These are phyloP conservation scores for Habropoda laboriosa DNA, from an alignment of 1,140 invertebrate genomes.

Conservation along the genomic window DNA sequence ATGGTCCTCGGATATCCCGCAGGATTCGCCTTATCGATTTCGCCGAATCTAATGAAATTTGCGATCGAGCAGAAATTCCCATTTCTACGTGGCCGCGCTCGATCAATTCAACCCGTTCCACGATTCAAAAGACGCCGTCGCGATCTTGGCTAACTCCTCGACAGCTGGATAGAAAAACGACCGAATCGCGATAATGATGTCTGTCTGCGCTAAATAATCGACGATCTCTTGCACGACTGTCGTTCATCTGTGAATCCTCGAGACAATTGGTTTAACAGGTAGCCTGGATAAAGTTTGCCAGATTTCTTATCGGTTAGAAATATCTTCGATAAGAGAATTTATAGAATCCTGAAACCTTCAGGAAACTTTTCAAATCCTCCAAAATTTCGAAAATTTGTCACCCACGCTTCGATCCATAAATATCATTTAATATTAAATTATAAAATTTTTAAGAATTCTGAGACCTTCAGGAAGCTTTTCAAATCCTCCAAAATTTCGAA, in stretches of 20 bases:
- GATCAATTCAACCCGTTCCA: background rate
- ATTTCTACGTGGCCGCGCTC: slow-evolving; percentile 15
- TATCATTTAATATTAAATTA: too few relatives aligned
- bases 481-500: too few relatives aligned
- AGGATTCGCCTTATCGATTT: slow-evolving; percentile 52
- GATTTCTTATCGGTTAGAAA: too few relatives aligned
- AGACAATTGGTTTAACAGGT: background rate
- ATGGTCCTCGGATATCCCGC: slow-evolving; percentile 38
- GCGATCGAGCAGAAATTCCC: background rate
- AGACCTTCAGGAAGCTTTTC: too few relatives aligned
- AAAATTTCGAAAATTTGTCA: too few relatives aligned
- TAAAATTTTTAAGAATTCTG: too few relatives aligned
- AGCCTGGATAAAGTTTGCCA: too few relatives aligned
- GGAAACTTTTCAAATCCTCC: too few relatives aligned
- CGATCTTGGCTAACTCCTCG: background rate
- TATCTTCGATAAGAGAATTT: too few relatives aligned
- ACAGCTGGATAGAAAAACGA: background rate
- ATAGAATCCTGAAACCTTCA: too few relatives aligned
- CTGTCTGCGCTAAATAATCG: background rate
- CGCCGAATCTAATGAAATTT: slow-evolving; percentile 55
- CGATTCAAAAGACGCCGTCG: too few relatives aligned
- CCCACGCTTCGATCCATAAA: too few relatives aligned
- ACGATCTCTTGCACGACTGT: background rate
- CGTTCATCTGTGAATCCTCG: background rate
- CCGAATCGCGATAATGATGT: background rate